Evolutionary conservation across 1,140 invertebrate species (phyloP).

Genomic region (Aphis gossypii): DNA sequence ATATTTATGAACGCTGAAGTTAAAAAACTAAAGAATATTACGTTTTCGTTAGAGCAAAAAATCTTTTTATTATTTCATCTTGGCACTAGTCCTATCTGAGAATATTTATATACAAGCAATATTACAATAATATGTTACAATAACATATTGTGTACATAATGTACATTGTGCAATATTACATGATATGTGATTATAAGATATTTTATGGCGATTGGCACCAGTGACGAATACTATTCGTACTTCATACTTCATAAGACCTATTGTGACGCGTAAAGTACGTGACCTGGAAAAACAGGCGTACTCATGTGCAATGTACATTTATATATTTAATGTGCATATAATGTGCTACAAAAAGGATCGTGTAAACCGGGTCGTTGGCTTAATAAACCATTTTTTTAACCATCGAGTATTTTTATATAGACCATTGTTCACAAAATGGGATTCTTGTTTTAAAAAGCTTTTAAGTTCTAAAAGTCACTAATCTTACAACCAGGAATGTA

Average conservation of each 20-base stretch:
- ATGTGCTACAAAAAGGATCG: not conserved
- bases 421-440: not conserved
- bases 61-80: not conserved
- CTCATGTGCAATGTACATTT: not conserved
- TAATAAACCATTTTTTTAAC: not conserved
- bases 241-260: not conserved
- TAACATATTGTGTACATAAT: too few relatives aligned
- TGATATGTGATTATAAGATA: not conserved
- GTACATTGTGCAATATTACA: not conserved
- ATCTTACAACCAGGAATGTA: not conserved
- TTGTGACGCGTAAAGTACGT: not conserved
- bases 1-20: not conserved
- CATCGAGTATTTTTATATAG: not conserved
- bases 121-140: not conserved
- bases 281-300: not conserved
- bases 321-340: not conserved
- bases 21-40: not conserved
- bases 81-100: not conserved
- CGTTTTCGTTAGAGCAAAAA: not conserved
- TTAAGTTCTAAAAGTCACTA: constrained; percentile 5
- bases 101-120: not conserved
- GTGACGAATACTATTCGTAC: not conserved
- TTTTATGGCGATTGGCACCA: not conserved
- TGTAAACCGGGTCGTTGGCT: not conserved
- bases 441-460: not conserved